Conservation (phyloP, 2,888 invertebrate genomes). For the Spilarctia lutea region DNA sequence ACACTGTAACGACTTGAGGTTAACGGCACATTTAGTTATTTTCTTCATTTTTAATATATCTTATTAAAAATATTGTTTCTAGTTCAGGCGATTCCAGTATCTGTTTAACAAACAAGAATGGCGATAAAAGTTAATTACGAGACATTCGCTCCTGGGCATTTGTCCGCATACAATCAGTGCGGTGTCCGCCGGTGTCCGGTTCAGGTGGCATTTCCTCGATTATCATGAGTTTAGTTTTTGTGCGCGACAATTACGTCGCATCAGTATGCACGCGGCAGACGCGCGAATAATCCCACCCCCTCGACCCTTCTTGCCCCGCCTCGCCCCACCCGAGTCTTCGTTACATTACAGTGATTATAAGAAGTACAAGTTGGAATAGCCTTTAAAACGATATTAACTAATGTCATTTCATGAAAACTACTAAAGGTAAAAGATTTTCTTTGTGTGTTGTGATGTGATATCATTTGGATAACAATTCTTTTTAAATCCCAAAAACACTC, state of each 20-base stretch:
- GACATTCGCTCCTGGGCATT: conserved; percentile 7
- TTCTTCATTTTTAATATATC: neutral
- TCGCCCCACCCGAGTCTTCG: neutral
- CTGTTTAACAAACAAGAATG: conserved; percentile 7
- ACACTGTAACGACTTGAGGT: neutral
- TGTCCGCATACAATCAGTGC: conserved; percentile 47
- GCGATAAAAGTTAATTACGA: conserved; percentile 3
- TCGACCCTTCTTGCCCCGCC: conserved; percentile 49
- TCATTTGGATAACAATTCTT: neutral
- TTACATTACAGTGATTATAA: neutral
- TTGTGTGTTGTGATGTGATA: neutral
- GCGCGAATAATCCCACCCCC: conserved; percentile 49
- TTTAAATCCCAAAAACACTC: neutral
- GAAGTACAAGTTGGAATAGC: conserved; percentile 6
- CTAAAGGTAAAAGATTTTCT: neutral
- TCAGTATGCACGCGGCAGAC: conserved; percentile 79
- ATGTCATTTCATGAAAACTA: neutral
- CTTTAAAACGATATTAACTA: conserved; percentile 1
- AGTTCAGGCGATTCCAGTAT: neutral
- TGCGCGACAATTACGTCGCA: conserved; percentile 75
- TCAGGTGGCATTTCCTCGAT: conserved; percentile 76
- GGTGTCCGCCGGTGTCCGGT: conserved; percentile 39
- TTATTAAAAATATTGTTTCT: neutral
- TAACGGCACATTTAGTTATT: neutral
- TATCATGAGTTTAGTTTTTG: conserved; percentile 80